Evolutionary conservation across 2,113 vertebrate species (phyloP), one percentile per base, ranked within the genome.

Genomic region (Muntiacus muntjak): DNA sequence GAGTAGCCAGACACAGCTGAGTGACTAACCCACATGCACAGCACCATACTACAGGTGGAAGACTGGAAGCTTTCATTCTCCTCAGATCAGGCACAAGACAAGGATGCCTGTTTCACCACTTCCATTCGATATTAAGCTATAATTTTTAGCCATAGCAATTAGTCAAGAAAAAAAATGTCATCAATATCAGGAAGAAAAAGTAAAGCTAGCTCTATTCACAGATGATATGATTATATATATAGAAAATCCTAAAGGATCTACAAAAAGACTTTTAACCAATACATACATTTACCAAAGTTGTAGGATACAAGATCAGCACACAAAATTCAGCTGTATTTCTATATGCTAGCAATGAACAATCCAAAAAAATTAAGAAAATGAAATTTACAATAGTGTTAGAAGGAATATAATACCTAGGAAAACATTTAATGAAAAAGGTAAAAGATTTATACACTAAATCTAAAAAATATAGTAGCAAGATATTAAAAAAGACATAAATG

Each of bases 121-220:
- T 33, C 28, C 9, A 6, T 33, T 81, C 16, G 0, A 33, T 0
- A 0, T 8, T 50, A 8, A 30, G 28, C 78, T 50, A 33, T 47
- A 33, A 81, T 33, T 50, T 33, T 81, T 50, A 81, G 28, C 78
- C 78, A 50, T 81, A 21, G 45, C 9, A 33, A 50, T 81, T 81
- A 33, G 45, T 50, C 16, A 81, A 33, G 78, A 50, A 45, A 81
- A 79, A 50, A 81, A 47, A 50, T 50, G 45, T 50, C 28, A 50
- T 50, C 28, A 50, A 6, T 50, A 81, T 81, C 50, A 45, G 19
- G 28, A 50, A 50, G 2, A 33, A 81, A 79, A 21, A 81, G 45
- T 17, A 81, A 81, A 81, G 45, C 45, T 81, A 50, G 15, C 45
- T 81, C 78, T 81, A 19, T 81, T 11, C 78, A 33, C 12, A 50